Percentiles rank a stretch among this genome's conserved stretches.
Evolutionary conservation across 2,797 vertebrate species (phyloP).

Genomic region (Sebastolobus alascanus): DNA sequence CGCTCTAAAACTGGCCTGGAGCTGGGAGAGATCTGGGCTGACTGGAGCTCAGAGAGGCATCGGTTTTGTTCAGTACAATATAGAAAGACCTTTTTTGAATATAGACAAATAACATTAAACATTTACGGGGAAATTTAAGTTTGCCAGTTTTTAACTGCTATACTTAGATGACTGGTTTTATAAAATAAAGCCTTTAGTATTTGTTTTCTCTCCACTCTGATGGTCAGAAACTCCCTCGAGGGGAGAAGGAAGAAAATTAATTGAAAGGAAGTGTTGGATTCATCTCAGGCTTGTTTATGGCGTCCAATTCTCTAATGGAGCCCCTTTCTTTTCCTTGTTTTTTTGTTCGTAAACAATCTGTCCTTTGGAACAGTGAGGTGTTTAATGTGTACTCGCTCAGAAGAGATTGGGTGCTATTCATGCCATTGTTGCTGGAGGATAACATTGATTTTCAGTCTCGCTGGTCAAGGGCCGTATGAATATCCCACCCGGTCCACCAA

Average conservation of each 20-base stretch:
- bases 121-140: background rate
- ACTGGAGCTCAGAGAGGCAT: conserved; percentile 23
- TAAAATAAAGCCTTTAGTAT: conserved; percentile 7
- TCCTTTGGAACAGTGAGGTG: conserved; percentile 67
- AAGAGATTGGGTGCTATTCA: conserved; percentile 74
- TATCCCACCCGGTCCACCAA: conserved; percentile 50
- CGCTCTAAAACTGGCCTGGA: conserved; percentile 44
- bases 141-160: background rate
- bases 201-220: conserved; percentile 19
- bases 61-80: conserved; percentile 21
- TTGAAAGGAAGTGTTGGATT: conserved; percentile 58
- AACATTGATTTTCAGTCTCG: conserved; percentile 81
- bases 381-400: conserved; percentile 77
- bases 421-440: conserved; percentile 76
- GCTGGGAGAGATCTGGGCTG: conserved; percentile 24
- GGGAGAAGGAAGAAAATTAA: conserved; percentile 39
- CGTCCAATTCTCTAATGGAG: conserved; percentile 68
- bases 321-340: conserved; percentile 27
- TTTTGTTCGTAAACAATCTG: conserved; percentile 54
- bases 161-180: background rate
- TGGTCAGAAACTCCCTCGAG: conserved; percentile 28
- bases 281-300: conserved; percentile 52
- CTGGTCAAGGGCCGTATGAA: conserved; percentile 76
- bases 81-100: background rate
- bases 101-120: conserved; percentile 1